Evolutionary conservation across 2,888 invertebrate species (phyloP).

Genomic region (Hirtodrosophila cameraria): DNA sequence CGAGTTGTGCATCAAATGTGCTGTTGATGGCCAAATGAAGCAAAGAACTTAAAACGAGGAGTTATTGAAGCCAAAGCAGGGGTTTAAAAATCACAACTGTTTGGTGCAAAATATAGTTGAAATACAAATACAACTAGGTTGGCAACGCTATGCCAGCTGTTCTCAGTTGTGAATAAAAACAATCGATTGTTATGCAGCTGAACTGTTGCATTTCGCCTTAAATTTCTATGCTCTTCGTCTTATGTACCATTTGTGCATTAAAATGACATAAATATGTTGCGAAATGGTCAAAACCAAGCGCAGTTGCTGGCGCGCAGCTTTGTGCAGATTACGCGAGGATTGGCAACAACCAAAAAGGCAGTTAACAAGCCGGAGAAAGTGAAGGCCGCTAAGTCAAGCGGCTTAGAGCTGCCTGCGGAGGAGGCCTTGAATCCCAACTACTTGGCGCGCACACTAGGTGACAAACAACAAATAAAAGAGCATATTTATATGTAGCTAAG

Average conservation of each 20-base stretch:
- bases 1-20: no score
- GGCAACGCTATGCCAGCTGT: conserved; percentile 35
- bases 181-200: conserved; percentile 11
- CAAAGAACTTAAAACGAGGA: no score
- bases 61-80: no score
- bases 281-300: conserved; percentile 46
- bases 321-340: conserved; percentile 18
- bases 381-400: conserved; percentile 8
- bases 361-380: conserved; percentile 21
- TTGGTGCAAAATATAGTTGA: background rate
- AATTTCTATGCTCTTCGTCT: background rate
- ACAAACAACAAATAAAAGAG: background rate
- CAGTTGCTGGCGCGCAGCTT: conserved; percentile 34
- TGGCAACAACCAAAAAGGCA: conserved; percentile 26
- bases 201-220: conserved; percentile 30
- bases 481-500: background rate
- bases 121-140: background rate
- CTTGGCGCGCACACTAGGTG: conserved; percentile 61
- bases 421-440: conserved; percentile 60
- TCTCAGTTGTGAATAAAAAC: background rate
- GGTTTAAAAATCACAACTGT: conserved; percentile 13
- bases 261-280: conserved; percentile 55
- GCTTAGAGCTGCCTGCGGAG: conserved; percentile 37
- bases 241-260: conserved; percentile 1
- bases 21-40: no score